Evolutionary conservation across 2,888 invertebrate genomes (phyloP).

Genomic region (Caenorhabditis sulstoni): DNA sequence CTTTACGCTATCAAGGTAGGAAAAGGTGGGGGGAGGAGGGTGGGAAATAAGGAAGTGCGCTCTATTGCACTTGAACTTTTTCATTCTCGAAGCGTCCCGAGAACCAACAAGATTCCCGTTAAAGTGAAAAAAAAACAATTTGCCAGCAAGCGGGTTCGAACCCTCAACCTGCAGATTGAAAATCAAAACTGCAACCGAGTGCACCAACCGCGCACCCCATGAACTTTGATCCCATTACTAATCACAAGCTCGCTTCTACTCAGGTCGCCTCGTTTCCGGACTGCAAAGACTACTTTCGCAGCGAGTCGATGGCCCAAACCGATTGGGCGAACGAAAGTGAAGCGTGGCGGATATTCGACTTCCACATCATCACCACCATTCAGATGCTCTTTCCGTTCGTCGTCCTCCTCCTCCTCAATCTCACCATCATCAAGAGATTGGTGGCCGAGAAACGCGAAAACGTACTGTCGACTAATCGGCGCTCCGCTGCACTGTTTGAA

Average conservation of each 20-base stretch:
- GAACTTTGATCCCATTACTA: no score
- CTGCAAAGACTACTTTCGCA: constrained; percentile 67
- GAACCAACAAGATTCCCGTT: not conserved
- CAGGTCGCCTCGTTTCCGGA: constrained; percentile 62
- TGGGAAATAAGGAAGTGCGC: not conserved
- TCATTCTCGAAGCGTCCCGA: no score
- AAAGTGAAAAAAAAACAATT: not conserved
- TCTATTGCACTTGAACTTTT: not conserved
- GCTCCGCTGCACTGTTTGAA: no score
- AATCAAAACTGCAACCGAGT: no score
- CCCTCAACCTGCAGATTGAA: no score
- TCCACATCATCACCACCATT: constrained; percentile 64
- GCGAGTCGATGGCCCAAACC: constrained; percentile 61
- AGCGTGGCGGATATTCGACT: constrained; percentile 63
- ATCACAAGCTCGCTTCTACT: not conserved
- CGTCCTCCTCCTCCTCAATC: constrained; percentile 67
- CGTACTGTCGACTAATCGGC: no score
- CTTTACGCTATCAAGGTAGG: constrained; percentile 63
- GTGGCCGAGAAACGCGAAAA: constrained; percentile 70
- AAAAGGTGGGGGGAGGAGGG: not conserved
- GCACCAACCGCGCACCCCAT: no score
- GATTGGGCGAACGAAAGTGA: constrained; percentile 53
- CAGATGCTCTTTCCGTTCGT: constrained; percentile 73
- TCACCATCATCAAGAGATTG: constrained; percentile 68
- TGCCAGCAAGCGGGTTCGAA: no score